phyloP scores from a whole-genome alignment of 1,140 invertebrate species.

The Panonychus citri region DNA sequence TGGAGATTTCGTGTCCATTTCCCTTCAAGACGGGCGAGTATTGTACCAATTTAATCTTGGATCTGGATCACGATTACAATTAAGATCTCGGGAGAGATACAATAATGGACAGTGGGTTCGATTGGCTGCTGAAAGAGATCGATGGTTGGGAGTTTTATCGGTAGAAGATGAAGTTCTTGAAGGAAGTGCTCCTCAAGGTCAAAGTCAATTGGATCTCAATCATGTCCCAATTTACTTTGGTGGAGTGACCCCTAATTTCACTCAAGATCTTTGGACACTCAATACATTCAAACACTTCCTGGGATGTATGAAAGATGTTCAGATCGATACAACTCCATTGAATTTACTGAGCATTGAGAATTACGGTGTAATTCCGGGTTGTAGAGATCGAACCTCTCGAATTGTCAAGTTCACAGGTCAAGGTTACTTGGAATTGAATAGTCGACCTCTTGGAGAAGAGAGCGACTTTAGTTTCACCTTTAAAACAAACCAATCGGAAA shows the following conservation, averaged over 20 bases:
- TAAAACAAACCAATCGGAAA: slow-evolving; percentile 39
- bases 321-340: slow-evolving; percentile 41
- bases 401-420: slow-evolving; percentile 48
- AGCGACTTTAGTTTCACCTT: slow-evolving; percentile 47
- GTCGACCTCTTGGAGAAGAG: slow-evolving; percentile 36
- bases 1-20: slow-evolving; percentile 13
- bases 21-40: slow-evolving; percentile 9
- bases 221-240: slow-evolving; percentile 37
- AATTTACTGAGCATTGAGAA: slow-evolving; percentile 37
- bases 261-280: slow-evolving; percentile 16
- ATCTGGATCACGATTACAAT: neutral
- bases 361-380: slow-evolving; percentile 50
- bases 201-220: slow-evolving; percentile 34
- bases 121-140: slow-evolving; percentile 33
- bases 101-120: slow-evolving; percentile 57
- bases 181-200: slow-evolving; percentile 27
- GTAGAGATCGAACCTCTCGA: slow-evolving; percentile 35
- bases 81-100: slow-evolving; percentile 27
- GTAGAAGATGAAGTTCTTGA: slow-evolving; percentile 41
- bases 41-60: slow-evolving; percentile 1
- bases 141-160: slow-evolving; percentile 26
- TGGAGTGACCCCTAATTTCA: slow-evolving; percentile 46
- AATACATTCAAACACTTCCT: slow-evolving; percentile 35
- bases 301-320: slow-evolving; percentile 54
- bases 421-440: slow-evolving; percentile 48